phyloP scores from a whole-genome alignment of 2,888 invertebrate genomes.

The Pristionchus maxplancki region DNA sequence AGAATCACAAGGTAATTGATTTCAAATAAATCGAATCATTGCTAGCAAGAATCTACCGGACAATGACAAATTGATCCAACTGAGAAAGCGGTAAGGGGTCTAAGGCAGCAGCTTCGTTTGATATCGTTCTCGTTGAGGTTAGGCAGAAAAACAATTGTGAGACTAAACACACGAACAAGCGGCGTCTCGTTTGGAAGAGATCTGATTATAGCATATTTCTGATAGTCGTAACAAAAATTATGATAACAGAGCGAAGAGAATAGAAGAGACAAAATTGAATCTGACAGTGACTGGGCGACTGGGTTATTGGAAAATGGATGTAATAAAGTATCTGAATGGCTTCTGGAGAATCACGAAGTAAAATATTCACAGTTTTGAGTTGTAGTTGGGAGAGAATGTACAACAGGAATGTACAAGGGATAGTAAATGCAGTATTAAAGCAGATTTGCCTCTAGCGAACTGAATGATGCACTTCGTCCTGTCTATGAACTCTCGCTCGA shows the following conservation, averaged over 20 bases:
- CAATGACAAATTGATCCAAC: neutral
- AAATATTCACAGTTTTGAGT: neutral
- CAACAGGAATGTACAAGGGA: neutral
- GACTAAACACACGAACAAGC: neutral
- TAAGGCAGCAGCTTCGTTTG: constrained; percentile 13
- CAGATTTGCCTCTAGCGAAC: constrained; percentile 14
- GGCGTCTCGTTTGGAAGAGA: constrained; percentile 25
- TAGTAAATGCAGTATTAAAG: neutral
- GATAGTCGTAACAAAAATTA: neutral
- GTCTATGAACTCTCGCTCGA: neutral
- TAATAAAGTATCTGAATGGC: neutral
- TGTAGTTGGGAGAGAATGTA: neutral
- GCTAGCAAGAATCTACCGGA: neutral
- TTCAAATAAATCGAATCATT: neutral
- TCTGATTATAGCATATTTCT: neutral
- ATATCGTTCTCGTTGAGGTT: neutral
- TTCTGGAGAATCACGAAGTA: neutral
- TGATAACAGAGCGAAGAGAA: neutral
- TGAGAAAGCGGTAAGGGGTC: neutral
- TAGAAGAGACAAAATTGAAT: neutral
- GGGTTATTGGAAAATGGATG: neutral
- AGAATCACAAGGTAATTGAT: neutral
- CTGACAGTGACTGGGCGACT: neutral
- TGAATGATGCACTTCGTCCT: neutral
- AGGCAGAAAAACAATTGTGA: constrained; percentile 10